These are phyloP conservation scores for Rhyacophila brunnea DNA, from an alignment of 1,140 invertebrate species.

Conservation along the genomic window DNA sequence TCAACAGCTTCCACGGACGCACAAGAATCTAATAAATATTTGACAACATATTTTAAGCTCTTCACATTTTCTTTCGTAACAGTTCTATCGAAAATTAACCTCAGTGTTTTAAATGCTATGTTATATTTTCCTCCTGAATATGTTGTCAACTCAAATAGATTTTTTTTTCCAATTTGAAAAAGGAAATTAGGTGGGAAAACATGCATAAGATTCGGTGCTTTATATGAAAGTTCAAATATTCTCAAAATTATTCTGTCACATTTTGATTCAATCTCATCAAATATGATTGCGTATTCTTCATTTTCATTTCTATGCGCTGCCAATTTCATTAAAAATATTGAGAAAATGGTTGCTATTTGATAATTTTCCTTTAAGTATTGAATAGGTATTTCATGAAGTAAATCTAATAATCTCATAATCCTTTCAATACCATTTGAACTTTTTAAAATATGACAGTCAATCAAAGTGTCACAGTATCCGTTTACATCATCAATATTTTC, in stretches of 20 bases:
- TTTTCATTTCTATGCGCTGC: slow-evolving; percentile 4
- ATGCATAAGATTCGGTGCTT: slow-evolving; percentile 21
- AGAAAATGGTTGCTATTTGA: slow-evolving; percentile 17
- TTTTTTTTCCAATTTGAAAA: slow-evolving; percentile 9
- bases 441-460: slow-evolving; percentile 19
- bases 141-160: slow-evolving; percentile 16
- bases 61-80: slow-evolving; percentile 18
- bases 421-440: slow-evolving; percentile 2
- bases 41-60: slow-evolving; percentile 7
- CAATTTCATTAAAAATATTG: slow-evolving; percentile 7
- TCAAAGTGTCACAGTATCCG: slow-evolving; percentile 6
- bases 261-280: slow-evolving; percentile 9
- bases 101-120: slow-evolving; percentile 14
- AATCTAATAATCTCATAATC: slow-evolving; percentile 12
- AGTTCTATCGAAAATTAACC: slow-evolving; percentile 17
- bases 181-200: slow-evolving; percentile 11
- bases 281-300: slow-evolving; percentile 8
- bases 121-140: slow-evolving; percentile 1
- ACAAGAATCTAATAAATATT: slow-evolving; percentile 4
- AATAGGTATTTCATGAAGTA: slow-evolving; percentile 20
- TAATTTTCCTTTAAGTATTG: slow-evolving; percentile 25
- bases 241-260: slow-evolving; percentile 20
- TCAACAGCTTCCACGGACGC: neutral
- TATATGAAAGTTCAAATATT: slow-evolving; percentile 25
- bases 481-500: neutral